Conservation (phyloP, 1,140 invertebrate genomes). For the Wiebesia pumilae region DNA sequence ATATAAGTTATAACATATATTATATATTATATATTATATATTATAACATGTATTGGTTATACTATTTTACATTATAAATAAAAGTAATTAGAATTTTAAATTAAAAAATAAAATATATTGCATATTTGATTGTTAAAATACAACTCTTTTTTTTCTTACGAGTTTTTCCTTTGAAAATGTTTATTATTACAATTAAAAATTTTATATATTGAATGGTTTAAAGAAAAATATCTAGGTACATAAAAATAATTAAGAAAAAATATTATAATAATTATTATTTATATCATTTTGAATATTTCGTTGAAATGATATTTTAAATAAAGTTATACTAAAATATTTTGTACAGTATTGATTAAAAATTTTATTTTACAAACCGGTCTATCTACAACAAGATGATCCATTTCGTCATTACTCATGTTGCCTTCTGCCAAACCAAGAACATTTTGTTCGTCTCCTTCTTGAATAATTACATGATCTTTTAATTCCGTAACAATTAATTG, state of each 20-base stretch:
- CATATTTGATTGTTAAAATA: not conserved
- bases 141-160: not conserved
- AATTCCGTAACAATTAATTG: conserved; percentile 72
- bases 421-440: conserved; percentile 68
- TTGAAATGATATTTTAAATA: not conserved
- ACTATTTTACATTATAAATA: not conserved
- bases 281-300: not conserved
- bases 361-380: conserved; percentile 67
- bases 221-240: no score
- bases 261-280: not conserved
- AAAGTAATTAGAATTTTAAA: not conserved
- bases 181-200: no score
- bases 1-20: not conserved
- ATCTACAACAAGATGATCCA: conserved; percentile 77
- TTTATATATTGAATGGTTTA: no score
- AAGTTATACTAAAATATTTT: no score
- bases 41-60: not conserved
- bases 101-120: not conserved
- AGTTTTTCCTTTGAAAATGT: no score
- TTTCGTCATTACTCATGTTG: conserved; percentile 67
- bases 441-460: conserved; percentile 66
- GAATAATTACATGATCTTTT: conserved; percentile 77
- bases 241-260: no score
- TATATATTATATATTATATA: not conserved
- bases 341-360: not conserved